phyloP scores from a whole-genome alignment of 2,888 invertebrate species.

The Priapulus caudatus region DNA sequence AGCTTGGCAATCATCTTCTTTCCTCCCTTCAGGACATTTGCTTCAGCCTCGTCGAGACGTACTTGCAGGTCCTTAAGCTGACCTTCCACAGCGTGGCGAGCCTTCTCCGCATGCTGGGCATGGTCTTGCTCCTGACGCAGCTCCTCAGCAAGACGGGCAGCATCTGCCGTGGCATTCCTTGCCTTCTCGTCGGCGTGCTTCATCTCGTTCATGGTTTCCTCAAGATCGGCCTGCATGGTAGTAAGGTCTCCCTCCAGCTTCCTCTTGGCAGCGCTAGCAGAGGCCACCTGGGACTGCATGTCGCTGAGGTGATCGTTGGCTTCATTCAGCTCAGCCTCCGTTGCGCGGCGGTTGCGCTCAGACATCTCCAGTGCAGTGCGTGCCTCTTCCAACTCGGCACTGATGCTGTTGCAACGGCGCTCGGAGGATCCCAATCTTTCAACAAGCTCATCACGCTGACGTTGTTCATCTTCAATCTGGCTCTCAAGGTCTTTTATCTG shows the following conservation, averaged over 20 bases:
- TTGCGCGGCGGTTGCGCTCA: constrained; percentile 93
- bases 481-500: constrained; percentile 62
- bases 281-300: constrained; percentile 81
- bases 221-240: constrained; percentile 95
- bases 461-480: constrained; percentile 94
- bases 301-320: constrained; percentile 97
- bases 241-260: constrained; percentile 97
- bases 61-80: constrained; percentile 98
- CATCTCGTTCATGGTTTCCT: constrained; percentile 95
- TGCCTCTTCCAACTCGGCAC: constrained; percentile 96
- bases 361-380: constrained; percentile 93
- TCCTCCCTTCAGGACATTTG: constrained; percentile 94
- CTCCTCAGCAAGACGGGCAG: constrained; percentile 94
- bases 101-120: constrained; percentile 93
- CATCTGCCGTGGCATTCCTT: constrained; percentile 97
- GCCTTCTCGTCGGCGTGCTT: constrained; percentile 98
- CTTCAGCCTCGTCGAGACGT: constrained; percentile 90
- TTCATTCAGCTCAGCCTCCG: constrained; percentile 93
- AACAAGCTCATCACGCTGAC: constrained; percentile 91
- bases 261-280: constrained; percentile 93
- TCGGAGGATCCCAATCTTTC: constrained; percentile 96
- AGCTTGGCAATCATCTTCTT: constrained; percentile 98
- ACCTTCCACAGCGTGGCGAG: constrained; percentile 91
- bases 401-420: constrained; percentile 89
- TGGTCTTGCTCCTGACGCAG: constrained; percentile 97